Percentiles rank a stretch among this genome's conserved stretches.
Evolutionary conservation across 2,113 vertebrate genomes (phyloP).

Genomic region (Lota lota): DNA sequence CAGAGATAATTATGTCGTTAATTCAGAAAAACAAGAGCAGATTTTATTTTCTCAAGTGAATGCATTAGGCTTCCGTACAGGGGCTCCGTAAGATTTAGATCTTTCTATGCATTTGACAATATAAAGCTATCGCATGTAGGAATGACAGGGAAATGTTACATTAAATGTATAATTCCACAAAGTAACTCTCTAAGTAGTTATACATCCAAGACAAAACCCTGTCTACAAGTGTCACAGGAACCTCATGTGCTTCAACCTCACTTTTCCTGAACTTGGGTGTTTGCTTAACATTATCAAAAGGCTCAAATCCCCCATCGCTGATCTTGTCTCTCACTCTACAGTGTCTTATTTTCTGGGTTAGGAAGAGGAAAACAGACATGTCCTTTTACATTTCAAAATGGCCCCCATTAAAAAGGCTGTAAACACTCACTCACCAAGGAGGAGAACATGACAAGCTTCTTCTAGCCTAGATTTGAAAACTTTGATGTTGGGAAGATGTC

Average conservation of each 20-base stretch:
- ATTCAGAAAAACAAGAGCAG: too few relatives aligned
- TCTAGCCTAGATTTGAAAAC: conserved; percentile 48
- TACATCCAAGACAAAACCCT: background rate
- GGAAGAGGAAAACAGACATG: conserved; percentile 46
- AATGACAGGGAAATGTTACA: too few relatives aligned
- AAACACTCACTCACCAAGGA: conserved; percentile 40
- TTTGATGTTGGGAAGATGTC: conserved; percentile 55
- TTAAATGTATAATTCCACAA: too few relatives aligned
- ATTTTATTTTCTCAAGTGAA: too few relatives aligned
- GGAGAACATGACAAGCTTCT: conserved; percentile 52
- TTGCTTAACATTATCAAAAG: conserved; percentile 55
- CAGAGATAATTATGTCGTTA: too few relatives aligned
- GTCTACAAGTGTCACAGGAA: conserved; percentile 19
- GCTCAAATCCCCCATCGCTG: conserved; percentile 33
- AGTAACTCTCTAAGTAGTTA: background rate
- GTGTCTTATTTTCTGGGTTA: conserved; percentile 57
- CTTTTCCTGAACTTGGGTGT: conserved; percentile 42
- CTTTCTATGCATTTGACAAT: too few relatives aligned
- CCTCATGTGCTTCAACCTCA: conserved; percentile 43
- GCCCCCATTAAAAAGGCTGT: conserved; percentile 50
- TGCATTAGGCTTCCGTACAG: too few relatives aligned
- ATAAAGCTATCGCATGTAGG: too few relatives aligned
- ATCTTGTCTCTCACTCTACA: conserved; percentile 25
- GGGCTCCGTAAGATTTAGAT: too few relatives aligned
- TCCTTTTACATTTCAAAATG: conserved; percentile 55